Conservation (phyloP, 2,888 invertebrate genomes). For the Scotopteryx bipunctaria region DNA sequence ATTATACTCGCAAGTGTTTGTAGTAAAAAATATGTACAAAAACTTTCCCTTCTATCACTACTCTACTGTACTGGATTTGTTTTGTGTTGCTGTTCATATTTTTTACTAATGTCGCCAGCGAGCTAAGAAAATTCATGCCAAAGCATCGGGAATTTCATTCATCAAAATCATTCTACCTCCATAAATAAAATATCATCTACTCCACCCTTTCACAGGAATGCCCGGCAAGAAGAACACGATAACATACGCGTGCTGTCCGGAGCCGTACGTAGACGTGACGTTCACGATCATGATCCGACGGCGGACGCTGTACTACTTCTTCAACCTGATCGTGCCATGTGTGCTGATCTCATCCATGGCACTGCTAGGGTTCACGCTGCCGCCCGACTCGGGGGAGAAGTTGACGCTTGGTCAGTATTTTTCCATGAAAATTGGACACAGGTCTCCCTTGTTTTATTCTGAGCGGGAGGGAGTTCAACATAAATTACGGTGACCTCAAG, state of each 20-base stretch:
- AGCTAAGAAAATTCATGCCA: too few relatives aligned
- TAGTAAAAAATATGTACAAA: too few relatives aligned
- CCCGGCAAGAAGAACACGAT: conserved; percentile 95
- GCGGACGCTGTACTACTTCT: conserved; percentile 98
- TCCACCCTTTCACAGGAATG: conserved; percentile 86
- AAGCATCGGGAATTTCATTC: too few relatives aligned
- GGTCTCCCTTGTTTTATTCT: too few relatives aligned
- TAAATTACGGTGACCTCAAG: too few relatives aligned
- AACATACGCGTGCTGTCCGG: conserved; percentile 96
- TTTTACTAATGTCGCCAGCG: too few relatives aligned
- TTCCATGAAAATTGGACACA: neutral
- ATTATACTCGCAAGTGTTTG: too few relatives aligned
- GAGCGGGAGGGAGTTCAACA: neutral
- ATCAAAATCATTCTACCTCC: too few relatives aligned
- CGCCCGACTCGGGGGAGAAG: conserved; percentile 98
- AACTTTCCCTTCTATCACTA: too few relatives aligned
- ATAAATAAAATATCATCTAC: too few relatives aligned
- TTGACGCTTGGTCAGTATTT: conserved; percentile 92
- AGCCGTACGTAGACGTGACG: conserved; percentile 97
- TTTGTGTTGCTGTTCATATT: too few relatives aligned
- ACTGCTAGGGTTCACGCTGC: conserved; percentile 98
- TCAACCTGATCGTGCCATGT: conserved; percentile 99
- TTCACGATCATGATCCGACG: conserved; percentile 98
- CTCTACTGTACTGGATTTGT: too few relatives aligned
- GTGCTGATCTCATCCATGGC: conserved; percentile 99